Evolutionary conservation across 2,113 vertebrate species (phyloP).

Genomic region (Pampusana beccarii): DNA sequence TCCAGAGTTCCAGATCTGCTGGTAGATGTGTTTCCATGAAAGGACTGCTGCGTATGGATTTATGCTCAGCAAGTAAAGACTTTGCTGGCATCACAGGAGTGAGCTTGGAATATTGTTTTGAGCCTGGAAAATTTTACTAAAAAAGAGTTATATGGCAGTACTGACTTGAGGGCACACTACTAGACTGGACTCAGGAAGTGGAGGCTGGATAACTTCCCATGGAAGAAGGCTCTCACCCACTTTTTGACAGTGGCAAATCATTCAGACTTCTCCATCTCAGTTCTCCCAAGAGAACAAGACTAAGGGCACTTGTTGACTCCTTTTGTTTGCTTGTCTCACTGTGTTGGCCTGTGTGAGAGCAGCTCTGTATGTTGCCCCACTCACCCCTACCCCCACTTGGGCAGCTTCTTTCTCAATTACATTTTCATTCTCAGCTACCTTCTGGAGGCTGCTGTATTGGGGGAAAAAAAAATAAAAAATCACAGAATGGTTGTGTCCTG

Average conservation of each 20-base stretch:
- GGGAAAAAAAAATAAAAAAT: background rate
- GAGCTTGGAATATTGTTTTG: background rate
- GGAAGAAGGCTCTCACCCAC: background rate
- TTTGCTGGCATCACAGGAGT: background rate
- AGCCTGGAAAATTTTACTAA: background rate
- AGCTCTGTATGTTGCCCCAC: background rate
- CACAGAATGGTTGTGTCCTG: no score
- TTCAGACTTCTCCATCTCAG: background rate
- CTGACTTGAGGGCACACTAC: background rate
- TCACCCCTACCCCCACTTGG: background rate
- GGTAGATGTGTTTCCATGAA: background rate
- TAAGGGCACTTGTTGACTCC: background rate
- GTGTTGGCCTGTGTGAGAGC: rapidly evolving
- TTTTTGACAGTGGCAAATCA: background rate
- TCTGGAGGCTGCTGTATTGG: background rate
- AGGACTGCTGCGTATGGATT: background rate
- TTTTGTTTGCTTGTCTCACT: background rate
- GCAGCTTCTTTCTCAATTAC: background rate
- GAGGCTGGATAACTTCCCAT: background rate
- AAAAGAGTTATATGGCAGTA: background rate
- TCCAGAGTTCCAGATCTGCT: background rate
- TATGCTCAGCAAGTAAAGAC: background rate
- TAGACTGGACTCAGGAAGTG: background rate
- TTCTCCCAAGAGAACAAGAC: background rate
- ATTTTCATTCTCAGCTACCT: background rate